Percentiles rank a stretch among this genome's conserved stretches.
Evolutionary conservation across 2,797 vertebrate species (phyloP).

Genomic region (Hippopotamyrus pictus): DNA sequence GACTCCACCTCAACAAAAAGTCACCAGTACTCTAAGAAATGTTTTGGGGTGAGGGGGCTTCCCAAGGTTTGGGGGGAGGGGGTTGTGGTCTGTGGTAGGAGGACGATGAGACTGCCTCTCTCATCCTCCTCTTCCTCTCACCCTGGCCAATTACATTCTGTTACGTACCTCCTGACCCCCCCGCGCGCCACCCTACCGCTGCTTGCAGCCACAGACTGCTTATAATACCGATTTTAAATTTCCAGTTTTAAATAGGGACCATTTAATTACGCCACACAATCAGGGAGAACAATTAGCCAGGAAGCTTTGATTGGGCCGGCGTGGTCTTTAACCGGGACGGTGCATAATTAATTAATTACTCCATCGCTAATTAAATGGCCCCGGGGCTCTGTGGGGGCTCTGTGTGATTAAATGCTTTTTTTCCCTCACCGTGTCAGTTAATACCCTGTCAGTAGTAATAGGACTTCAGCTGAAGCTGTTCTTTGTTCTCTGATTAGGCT

Average conservation of each 20-base stretch:
- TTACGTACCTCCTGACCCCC: not conserved
- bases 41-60: not conserved
- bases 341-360: not conserved
- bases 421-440: not conserved
- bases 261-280: not conserved
- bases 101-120: not conserved
- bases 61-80: not conserved
- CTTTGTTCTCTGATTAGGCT: not conserved
- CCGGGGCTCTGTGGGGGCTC: not conserved
- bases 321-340: not conserved
- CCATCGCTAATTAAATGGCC: not conserved
- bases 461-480: not conserved
- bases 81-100: not conserved
- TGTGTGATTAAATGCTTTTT: not conserved
- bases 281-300: not conserved
- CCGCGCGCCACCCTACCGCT: not conserved
- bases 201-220: not conserved
- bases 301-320: not conserved
- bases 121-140: not conserved
- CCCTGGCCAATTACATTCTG: not conserved
- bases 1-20: not conserved
- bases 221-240: not conserved
- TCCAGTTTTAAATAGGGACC: not conserved
- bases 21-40: not conserved
- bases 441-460: slow-evolving; percentile 15